Conservation (phyloP, 2,888 invertebrate genomes). For the Pristionchus fissidentatus region DNA sequence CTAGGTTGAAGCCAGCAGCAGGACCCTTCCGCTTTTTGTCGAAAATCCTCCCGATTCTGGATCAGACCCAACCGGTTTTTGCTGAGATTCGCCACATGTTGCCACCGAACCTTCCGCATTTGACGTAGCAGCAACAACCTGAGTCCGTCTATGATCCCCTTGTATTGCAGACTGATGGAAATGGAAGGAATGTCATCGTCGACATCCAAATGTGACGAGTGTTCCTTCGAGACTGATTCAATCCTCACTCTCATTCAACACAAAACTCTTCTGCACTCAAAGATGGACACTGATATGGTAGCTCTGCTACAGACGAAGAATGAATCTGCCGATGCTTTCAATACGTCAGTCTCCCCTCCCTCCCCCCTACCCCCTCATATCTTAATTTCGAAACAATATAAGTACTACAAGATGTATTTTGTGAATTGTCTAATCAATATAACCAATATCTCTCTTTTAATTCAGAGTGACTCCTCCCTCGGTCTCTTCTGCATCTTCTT, state of each 20-base stretch:
- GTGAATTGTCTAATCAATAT: not conserved
- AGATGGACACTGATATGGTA: not conserved
- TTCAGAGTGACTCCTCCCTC: constrained; percentile 29
- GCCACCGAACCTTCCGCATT: constrained; percentile 36
- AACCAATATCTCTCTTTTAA: not conserved
- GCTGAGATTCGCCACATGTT: too few relatives aligned
- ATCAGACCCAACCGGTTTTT: too few relatives aligned
- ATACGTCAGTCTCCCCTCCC: constrained; percentile 13
- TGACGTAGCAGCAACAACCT: too few relatives aligned
- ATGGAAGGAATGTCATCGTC: constrained; percentile 22
- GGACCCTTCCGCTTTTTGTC: too few relatives aligned
- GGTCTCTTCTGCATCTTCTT: not conserved
- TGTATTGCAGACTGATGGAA: not conserved
- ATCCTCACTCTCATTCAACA: constrained; percentile 7
- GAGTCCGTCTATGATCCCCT: too few relatives aligned
- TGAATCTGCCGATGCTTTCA: not conserved
- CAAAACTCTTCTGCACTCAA: not conserved
- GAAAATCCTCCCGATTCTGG: too few relatives aligned
- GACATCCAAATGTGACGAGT: constrained; percentile 35
- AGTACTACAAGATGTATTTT: not conserved
- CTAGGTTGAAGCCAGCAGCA: not conserved
- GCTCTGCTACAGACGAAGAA: too few relatives aligned
- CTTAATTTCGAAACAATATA: not conserved
- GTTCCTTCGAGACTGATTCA: not conserved
- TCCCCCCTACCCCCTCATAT: too few relatives aligned